A percentile compares a stretch with the other conserved stretches of the same genome.
These are phyloP conservation scores for Neodontobutis hainanensis DNA, from an alignment of 2,113 vertebrate genomes.

Conservation along the genomic window DNA sequence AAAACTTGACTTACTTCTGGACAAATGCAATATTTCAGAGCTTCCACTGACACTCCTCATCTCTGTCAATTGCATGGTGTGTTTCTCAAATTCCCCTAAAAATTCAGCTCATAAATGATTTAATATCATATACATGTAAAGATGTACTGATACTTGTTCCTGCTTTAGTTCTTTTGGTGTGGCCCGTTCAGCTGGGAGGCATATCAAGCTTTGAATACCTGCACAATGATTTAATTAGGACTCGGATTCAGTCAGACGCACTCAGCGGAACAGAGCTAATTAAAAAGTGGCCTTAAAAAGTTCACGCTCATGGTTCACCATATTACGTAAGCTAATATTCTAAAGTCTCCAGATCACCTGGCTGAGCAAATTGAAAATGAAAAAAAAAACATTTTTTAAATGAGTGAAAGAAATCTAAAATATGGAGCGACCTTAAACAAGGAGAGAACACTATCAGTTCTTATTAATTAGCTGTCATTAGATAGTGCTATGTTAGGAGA, in stretches of 20 bases:
- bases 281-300: slow-evolving; percentile 44
- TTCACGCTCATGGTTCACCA: slow-evolving; percentile 20
- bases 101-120: slow-evolving; percentile 35
- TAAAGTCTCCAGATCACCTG: slow-evolving; percentile 1
- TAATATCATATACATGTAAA: slow-evolving; percentile 30
- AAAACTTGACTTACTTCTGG: too few species aligned
- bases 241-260: slow-evolving; percentile 32
- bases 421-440: slow-evolving; percentile 1
- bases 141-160: slow-evolving; percentile 28
- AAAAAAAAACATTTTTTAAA: background rate
- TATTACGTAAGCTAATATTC: slow-evolving; percentile 26
- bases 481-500: background rate
- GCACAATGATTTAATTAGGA: slow-evolving; percentile 49
- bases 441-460: background rate
- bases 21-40: too few species aligned
- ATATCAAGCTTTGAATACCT: slow-evolving; percentile 40
- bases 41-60: too few species aligned
- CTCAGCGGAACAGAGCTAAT: slow-evolving; percentile 38
- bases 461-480: slow-evolving; percentile 3
- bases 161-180: slow-evolving; percentile 7
- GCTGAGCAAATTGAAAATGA: slow-evolving; percentile 4
- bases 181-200: slow-evolving; percentile 32
- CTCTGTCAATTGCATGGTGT: background rate
- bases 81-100: background rate
- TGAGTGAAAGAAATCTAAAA: background rate